Conservation (phyloP, 2,113 vertebrate genomes). For the Danionella cerebrum region DNA sequence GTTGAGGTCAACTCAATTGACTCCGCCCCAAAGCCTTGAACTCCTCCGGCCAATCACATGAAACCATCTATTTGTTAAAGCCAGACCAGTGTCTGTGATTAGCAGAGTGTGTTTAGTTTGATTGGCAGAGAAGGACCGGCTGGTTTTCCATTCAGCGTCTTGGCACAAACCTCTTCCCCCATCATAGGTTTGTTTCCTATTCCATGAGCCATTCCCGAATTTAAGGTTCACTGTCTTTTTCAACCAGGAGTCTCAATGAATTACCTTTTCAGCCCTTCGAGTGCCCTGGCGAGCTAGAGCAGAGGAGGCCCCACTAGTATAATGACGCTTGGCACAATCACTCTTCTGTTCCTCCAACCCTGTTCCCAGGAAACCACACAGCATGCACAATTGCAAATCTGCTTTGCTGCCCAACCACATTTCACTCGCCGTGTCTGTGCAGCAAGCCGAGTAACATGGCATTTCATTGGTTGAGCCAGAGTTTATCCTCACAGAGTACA, state of each 20-base stretch:
- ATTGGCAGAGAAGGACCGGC: slow-evolving; percentile 45
- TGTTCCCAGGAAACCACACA: slow-evolving; percentile 75
- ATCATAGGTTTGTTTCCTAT: slow-evolving; percentile 45
- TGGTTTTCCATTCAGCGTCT: slow-evolving; percentile 39
- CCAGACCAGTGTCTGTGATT: slow-evolving; percentile 42
- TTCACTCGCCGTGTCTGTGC: slow-evolving; percentile 56
- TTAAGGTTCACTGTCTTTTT: slow-evolving; percentile 62
- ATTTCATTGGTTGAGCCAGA: background rate
- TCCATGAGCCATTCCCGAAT: slow-evolving; percentile 55
- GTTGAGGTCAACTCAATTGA: background rate
- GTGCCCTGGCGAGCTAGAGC: slow-evolving; percentile 57
- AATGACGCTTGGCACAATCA: slow-evolving; percentile 73
- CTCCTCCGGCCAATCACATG: slow-evolving; percentile 30
- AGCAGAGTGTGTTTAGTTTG: slow-evolving; percentile 37
- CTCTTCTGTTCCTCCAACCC: slow-evolving; percentile 60
- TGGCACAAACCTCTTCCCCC: slow-evolving; percentile 37
- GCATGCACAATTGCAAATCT: slow-evolving; percentile 67
- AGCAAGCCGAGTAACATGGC: slow-evolving; percentile 24
- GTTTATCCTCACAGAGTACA: slow-evolving; percentile 9
- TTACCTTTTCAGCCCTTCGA: slow-evolving; percentile 70
- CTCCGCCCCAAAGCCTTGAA: slow-evolving; percentile 15
- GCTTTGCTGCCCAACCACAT: slow-evolving; percentile 72
- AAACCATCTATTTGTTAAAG: slow-evolving; percentile 24
- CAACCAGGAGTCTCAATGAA: slow-evolving; percentile 61
- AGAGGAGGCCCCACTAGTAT: slow-evolving; percentile 60